These are phyloP conservation scores for Sylvia atricapilla DNA, from an alignment of 2,113 vertebrate genomes.

Conservation along the genomic window DNA sequence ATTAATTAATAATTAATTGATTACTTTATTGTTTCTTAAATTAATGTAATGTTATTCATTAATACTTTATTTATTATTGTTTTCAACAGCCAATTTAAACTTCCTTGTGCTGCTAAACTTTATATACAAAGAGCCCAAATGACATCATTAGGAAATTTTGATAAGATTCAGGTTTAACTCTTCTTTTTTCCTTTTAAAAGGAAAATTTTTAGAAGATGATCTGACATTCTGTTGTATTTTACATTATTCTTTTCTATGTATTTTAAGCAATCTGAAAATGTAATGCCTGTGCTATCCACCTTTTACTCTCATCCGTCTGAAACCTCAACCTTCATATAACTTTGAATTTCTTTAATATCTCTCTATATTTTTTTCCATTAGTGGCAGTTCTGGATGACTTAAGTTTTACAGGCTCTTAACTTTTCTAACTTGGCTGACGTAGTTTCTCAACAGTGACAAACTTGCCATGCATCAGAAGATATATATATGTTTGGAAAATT, in stretches of 20 bases:
- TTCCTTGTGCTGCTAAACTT: background rate
- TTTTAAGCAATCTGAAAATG: background rate
- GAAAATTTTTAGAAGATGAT: background rate
- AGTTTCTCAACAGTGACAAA: constrained; percentile 58
- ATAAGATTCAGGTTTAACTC: background rate
- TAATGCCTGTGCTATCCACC: background rate
- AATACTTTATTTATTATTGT: background rate
- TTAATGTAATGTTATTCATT: background rate
- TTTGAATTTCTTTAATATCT: constrained; percentile 50
- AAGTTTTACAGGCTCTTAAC: constrained; percentile 62
- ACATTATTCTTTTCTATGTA: background rate
- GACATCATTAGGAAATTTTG: background rate
- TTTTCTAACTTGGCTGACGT: constrained; percentile 57
- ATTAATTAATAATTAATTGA: background rate
- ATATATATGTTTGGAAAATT: constrained; percentile 59
- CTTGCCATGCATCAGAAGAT: constrained; percentile 48
- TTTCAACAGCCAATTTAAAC: background rate
- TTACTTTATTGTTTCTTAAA: background rate
- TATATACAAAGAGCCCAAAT: background rate
- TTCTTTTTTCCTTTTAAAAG: background rate
- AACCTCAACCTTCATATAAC: constrained; percentile 46
- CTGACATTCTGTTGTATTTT: background rate
- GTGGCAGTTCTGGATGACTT: constrained; percentile 61
- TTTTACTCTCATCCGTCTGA: constrained; percentile 7
- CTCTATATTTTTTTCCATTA: constrained; percentile 51